These are phyloP conservation scores for Hanleya hanleyi DNA, from an alignment of 2,888 invertebrate species.

Conservation along the genomic window DNA sequence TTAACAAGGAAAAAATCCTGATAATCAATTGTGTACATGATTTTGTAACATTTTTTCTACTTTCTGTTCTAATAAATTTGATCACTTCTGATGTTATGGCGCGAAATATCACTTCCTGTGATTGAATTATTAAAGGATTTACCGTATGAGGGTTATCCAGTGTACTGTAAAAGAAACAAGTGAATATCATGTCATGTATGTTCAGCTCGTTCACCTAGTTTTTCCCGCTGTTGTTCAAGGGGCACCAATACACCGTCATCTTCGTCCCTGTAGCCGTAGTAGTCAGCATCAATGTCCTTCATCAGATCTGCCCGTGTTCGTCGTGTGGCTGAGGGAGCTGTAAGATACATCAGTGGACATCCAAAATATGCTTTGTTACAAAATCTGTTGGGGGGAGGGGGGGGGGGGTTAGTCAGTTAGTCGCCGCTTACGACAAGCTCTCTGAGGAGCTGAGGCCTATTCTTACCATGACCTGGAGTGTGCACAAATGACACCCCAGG, in stretches of 20 bases:
- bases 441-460: too few relatives aligned
- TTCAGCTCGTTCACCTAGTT: slow-evolving; percentile 76
- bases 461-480: too few relatives aligned
- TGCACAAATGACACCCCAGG: too few relatives aligned
- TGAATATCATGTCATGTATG: background rate
- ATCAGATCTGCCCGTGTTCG: slow-evolving; percentile 97
- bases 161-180: background rate
- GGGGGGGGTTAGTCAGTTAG: too few relatives aligned
- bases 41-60: too few relatives aligned
- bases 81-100: too few relatives aligned
- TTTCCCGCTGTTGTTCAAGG: slow-evolving; percentile 87
- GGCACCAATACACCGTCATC: slow-evolving; percentile 97
- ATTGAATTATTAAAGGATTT: too few relatives aligned
- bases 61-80: too few relatives aligned
- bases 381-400: too few relatives aligned
- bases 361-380: too few relatives aligned
- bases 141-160: background rate
- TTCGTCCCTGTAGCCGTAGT: slow-evolving; percentile 98
- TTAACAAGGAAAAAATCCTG: background rate
- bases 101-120: too few relatives aligned
- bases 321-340: slow-evolving; percentile 83
- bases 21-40: background rate
- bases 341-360: slow-evolving; percentile 19
- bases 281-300: slow-evolving; percentile 98
- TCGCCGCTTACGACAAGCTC: too few relatives aligned